Conservation (phyloP, 1,140 invertebrate species). For the Atta cephalotes region DNA sequence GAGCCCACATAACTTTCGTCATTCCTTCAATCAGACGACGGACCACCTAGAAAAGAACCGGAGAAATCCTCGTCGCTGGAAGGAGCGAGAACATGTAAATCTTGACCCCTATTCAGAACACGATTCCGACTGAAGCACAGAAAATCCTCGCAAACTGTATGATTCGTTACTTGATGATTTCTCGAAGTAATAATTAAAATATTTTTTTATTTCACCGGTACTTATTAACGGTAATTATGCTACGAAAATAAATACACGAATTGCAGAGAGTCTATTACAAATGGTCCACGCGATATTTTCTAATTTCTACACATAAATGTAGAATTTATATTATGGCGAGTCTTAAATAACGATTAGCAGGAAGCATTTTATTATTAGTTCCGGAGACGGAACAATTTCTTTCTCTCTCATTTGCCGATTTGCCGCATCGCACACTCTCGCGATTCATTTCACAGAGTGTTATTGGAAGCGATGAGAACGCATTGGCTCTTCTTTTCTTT, state of each 20-base stretch:
- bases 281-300: constrained; percentile 1
- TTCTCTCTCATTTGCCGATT: neutral
- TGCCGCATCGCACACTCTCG: neutral
- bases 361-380: constrained; percentile 2
- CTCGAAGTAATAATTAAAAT: constrained; percentile 11
- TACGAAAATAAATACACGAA: neutral
- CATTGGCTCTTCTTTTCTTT: neutral
- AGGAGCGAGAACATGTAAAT: constrained; percentile 74
- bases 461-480: constrained; percentile 31
- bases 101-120: constrained; percentile 75
- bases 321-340: neutral
- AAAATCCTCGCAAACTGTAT: constrained; percentile 57
- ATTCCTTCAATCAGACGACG: constrained; percentile 71
- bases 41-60: constrained; percentile 75
- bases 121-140: constrained; percentile 66
- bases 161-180: constrained; percentile 29
- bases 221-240: neutral
- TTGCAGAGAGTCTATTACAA: neutral
- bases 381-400: neutral
- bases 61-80: constrained; percentile 71
- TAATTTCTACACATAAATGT: neutral
- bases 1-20: constrained; percentile 75
- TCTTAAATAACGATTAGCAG: constrained; percentile 33
- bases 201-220: neutral
- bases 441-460: constrained; percentile 33